Percentiles rank a stretch among this genome's conserved stretches.
Evolutionary conservation across 2,113 vertebrate genomes (phyloP).

Genomic region (Sinosuthora webbiana): DNA sequence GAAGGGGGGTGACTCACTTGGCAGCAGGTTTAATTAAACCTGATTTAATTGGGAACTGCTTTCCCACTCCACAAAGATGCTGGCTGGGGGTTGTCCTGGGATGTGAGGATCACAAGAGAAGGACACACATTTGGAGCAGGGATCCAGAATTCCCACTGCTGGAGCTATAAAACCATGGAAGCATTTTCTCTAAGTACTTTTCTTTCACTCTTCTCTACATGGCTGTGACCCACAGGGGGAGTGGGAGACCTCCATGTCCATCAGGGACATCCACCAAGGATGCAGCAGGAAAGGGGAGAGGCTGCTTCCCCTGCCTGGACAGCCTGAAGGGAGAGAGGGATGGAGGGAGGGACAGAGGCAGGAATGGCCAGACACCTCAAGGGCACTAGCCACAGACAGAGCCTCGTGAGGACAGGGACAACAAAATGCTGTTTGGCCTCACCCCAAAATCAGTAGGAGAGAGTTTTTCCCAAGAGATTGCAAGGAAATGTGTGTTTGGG

Average conservation of each 20-base stretch:
- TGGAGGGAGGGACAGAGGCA: neutral
- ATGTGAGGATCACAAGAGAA: neutral
- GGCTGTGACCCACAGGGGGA: neutral
- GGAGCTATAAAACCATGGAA: neutral
- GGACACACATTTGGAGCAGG: fast-evolving
- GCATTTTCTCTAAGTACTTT: neutral
- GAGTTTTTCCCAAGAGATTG: neutral
- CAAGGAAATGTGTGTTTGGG: neutral
- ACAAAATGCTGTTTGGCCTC: neutral
- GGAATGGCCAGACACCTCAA: neutral
- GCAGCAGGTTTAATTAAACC: neutral
- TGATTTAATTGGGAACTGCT: neutral
- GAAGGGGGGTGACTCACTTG: fast-evolving
- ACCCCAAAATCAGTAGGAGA: neutral
- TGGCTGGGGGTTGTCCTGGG: neutral
- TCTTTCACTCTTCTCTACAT: neutral
- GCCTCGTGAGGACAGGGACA: fast-evolving
- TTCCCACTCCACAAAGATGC: neutral
- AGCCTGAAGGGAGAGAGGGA: neutral
- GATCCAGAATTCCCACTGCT: neutral
- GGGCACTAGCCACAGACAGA: neutral
- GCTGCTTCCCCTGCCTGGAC: neutral
- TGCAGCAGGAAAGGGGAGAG: neutral
- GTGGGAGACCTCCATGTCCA: fast-evolving
- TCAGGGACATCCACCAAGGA: neutral